phyloP scores from a whole-genome alignment of 2,797 vertebrate genomes.

The Dendrocincla tyrannina region DNA sequence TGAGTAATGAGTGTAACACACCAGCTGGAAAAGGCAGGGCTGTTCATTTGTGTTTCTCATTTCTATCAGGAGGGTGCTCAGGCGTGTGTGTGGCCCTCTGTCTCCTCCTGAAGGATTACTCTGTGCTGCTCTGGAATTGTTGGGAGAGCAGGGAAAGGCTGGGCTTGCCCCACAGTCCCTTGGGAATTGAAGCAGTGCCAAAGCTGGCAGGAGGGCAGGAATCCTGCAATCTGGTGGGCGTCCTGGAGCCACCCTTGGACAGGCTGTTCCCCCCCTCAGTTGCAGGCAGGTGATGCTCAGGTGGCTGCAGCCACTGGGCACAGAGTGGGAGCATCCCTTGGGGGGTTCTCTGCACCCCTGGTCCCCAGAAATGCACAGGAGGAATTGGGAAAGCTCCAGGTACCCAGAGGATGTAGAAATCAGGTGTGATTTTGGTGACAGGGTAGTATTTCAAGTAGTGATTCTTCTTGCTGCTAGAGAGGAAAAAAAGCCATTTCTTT shows the following conservation, averaged over 20 bases:
- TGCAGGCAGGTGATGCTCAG: neutral
- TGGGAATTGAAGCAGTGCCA: neutral
- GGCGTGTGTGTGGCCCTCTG: neutral
- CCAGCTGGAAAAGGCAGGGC: neutral
- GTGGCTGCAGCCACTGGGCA: neutral
- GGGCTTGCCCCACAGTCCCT: neutral
- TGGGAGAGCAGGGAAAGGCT: neutral
- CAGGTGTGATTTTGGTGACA: neutral
- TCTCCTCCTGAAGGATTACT: neutral
- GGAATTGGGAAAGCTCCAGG: neutral
- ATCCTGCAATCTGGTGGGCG: neutral
- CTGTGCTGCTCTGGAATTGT: neutral
- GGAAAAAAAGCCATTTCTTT: neutral
- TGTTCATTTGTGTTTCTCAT: neutral
- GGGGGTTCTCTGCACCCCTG: neutral
- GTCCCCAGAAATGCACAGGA: neutral
- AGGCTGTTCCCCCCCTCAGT: fast-evolving
- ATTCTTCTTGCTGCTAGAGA: neutral
- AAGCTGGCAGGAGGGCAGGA: neutral
- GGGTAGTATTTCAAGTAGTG: neutral
- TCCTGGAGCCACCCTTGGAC: fast-evolving
- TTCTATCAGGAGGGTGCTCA: neutral
- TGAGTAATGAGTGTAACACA: neutral
- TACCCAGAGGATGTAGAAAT: neutral
- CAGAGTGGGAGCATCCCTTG: fast-evolving